These are phyloP conservation scores for Terrapene triunguis DNA, from an alignment of 2,113 vertebrate genomes.

Conservation along the genomic window DNA sequence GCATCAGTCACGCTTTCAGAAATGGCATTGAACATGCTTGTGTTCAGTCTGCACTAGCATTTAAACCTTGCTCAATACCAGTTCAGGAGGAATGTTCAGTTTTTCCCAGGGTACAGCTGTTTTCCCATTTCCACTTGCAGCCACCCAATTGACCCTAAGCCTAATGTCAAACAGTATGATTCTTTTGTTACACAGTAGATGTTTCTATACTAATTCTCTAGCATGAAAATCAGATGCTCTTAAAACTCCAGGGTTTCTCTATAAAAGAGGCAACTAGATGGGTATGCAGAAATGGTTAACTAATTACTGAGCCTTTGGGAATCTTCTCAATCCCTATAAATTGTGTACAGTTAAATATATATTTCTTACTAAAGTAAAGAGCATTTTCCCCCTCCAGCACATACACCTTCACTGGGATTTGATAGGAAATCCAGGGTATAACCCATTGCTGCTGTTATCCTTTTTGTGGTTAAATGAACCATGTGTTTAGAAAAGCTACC, in stretches of 20 bases:
- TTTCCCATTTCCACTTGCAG: not conserved
- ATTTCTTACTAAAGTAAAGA: slow-evolving; percentile 78
- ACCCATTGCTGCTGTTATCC: slow-evolving; percentile 74
- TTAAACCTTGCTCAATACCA: not conserved
- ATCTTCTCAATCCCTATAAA: slow-evolving; percentile 75
- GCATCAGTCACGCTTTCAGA: accelerated
- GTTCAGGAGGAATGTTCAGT: not conserved
- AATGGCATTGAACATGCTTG: accelerated
- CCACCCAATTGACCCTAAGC: not conserved
- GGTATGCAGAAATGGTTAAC: slow-evolving; percentile 57
- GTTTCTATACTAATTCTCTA: slow-evolving; percentile 53
- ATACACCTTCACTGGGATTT: slow-evolving; percentile 43
- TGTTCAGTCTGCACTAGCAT: not conserved
- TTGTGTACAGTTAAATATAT: slow-evolving; percentile 81
- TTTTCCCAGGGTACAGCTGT: not conserved
- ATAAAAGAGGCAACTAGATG: slow-evolving; percentile 45
- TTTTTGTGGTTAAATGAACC: slow-evolving; percentile 67
- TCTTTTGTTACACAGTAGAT: not conserved
- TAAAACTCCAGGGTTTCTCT: slow-evolving; percentile 63
- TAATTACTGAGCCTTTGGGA: slow-evolving; percentile 43
- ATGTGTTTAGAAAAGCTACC: slow-evolving; percentile 59
- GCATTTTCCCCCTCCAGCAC: slow-evolving; percentile 68
- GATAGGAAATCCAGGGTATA: slow-evolving; percentile 63
- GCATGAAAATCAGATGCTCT: slow-evolving; percentile 58
- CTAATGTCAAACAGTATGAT: slow-evolving; percentile 24